Percentiles rank a stretch among this genome's conserved stretches.
These are phyloP conservation scores for Falco punctatus DNA, from an alignment of 2,113 vertebrate genomes.

Conservation along the genomic window DNA sequence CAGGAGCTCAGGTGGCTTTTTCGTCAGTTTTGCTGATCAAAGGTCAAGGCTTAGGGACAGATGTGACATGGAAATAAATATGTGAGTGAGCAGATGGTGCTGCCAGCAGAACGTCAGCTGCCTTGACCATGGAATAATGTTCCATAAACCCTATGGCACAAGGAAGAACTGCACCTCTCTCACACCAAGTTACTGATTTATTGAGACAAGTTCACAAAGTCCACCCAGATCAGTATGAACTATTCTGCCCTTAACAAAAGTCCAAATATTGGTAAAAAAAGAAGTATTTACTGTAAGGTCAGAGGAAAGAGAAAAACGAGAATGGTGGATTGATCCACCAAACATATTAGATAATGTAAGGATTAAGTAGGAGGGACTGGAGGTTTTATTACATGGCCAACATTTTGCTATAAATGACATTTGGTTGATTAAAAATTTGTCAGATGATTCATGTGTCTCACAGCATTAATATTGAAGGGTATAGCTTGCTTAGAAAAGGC, in stretches of 20 bases:
- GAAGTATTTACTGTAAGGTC: background rate
- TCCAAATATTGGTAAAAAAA: background rate
- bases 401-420: background rate
- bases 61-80: slow-evolving; percentile 44
- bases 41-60: slow-evolving; percentile 43
- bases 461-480: background rate
- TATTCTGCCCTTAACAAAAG: background rate
- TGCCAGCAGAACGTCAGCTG: slow-evolving; percentile 29
- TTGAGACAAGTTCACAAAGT: slow-evolving; percentile 15
- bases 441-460: background rate
- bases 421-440: background rate
- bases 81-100: slow-evolving; percentile 37
- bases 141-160: background rate
- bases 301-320: background rate
- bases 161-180: background rate
- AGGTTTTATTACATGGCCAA: background rate
- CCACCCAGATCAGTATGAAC: background rate
- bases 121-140: slow-evolving; percentile 24
- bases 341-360: background rate
- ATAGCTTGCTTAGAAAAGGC: background rate
- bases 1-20: slow-evolving; percentile 54
- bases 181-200: background rate
- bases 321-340: background rate
- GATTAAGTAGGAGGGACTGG: background rate
- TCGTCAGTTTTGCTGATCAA: slow-evolving; percentile 22